Base-by-base conservation (phyloP, 37 sponge, comb jelly and placozoan genomes). In the Geodia barretti region DNA sequence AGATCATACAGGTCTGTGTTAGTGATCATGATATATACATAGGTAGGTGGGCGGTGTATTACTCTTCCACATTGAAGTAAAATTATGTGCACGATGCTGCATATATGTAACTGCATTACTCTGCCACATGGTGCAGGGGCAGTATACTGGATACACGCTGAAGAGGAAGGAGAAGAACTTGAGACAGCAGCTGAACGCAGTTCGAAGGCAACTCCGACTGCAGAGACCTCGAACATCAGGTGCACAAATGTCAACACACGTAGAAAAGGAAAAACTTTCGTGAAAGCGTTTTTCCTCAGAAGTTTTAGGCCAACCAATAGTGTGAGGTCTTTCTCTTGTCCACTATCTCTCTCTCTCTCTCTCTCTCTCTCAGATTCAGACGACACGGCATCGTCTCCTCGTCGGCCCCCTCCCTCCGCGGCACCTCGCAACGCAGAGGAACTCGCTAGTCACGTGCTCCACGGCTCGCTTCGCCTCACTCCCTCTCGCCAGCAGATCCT, bases 371-470 rank as follows among this genome's bases (percentile, higher is more conserved):
- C 85, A 84, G 73, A 89, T 21, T 58, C 90, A 28, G 76, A 89
- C 26, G 82, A 82, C 33, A 4, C 62, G 28, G 14, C 72, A 36
- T 75, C 87, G 39, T 75, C 87, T 0, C 43, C 34, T 26, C 20
- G 80, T 4, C 62, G 76, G 32, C 60, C 36, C 20, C 58, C 42
- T 23, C 60, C 72, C 30, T 54, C 70, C 35, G 35, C 43, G 35
- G 61, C 71, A 34, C 69, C 80, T 23, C 39, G 76, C 14, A 79
- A 89, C 40, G 81, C 85, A 0, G 90, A 84, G 68, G 85, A 77
- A 23, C 75, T 89, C 9, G 90, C 90, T 25, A 75, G 80, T 31
- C 90, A 89, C 68, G 68, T 89, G 20, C 54, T 84, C n/a, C 90
- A 89, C 26, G 90, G 90, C 21, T 84, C 85, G 37, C 71, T 89